Evolutionary conservation across 2,113 vertebrate species (phyloP).

Genomic region (Cygnus atratus): DNA sequence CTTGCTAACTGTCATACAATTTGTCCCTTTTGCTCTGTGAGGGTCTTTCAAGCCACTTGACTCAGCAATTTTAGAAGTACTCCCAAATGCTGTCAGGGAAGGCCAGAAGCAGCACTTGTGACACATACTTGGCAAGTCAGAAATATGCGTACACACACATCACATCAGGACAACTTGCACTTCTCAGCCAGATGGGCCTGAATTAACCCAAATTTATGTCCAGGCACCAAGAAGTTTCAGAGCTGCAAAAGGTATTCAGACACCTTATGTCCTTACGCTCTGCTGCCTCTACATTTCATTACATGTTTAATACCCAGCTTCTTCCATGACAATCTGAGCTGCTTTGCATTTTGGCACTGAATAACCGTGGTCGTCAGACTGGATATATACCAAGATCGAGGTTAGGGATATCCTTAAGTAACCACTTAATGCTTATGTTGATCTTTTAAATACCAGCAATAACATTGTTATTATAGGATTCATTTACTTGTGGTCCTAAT

Average conservation of each 20-base stretch:
- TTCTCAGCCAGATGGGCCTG: not conserved
- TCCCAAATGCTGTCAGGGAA: not conserved
- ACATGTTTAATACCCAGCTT: not conserved
- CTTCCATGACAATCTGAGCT: not conserved
- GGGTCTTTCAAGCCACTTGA: not conserved
- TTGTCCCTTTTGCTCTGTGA: not conserved
- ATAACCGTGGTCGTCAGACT: not conserved
- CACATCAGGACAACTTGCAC: not conserved
- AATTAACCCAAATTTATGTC: not conserved
- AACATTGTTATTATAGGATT: conserved; percentile 14
- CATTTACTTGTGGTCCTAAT: conserved; percentile 6
- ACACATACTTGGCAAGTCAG: not conserved
- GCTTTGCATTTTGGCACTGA: not conserved
- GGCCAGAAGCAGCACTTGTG: not conserved
- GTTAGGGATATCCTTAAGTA: not conserved
- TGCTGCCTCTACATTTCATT: not conserved
- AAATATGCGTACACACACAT: not conserved
- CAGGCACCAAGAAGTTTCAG: not conserved
- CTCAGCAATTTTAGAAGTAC: not conserved
- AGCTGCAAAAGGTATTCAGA: not conserved
- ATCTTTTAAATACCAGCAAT: conserved; percentile 4
- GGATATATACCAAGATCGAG: not conserved
- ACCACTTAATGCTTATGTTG: not conserved
- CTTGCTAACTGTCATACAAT: not conserved
- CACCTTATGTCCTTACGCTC: not conserved